Base-by-base conservation (phyloP, 2,888 invertebrate species). In the Zygogramma bicolorata region DNA sequence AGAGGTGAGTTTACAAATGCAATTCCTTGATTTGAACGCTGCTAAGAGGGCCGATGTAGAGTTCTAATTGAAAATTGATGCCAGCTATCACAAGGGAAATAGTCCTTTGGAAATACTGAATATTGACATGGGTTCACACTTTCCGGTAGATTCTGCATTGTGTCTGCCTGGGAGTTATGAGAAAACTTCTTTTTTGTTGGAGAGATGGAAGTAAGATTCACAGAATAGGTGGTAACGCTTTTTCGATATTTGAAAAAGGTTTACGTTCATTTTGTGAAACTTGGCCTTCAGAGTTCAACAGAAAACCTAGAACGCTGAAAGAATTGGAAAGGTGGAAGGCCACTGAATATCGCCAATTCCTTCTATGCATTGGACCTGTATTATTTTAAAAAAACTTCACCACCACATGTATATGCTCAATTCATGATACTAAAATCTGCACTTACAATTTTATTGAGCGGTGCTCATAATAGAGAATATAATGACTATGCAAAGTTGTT, bases 251-350 rank as follows among this genome's bases (percentile, higher is more conserved):
- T 7, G 46, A 46, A 46, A 7, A 46, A 15, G 18, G 6, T 46
- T 7, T 18, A 15, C 7, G 5, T 46, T 46, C 8, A 20, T 7
- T 18, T 46, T 8, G 15, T 46, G 8, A 20, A 34, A 34, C 13
- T 62, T 77, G 77, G 77, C 82, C 82, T 13, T 20, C n/a, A 59
- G 79, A 81, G 31, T 79, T 82, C 40, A 74, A 70, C 15, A 66
- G 81, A 38, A 81, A 80, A 70, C 76, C 80, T 25, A 66, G 81
- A 70, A 61, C 72, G n/a, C 34, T 80, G 15, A 49, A 22, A 18
- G 76, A 79, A 57, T 34, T 79, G 27, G 76, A 79, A 68, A 38
- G 40, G 10, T 80, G 77, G 77, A 79, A 79, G 65, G 79, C 79
- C 8, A 80, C 76, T 22, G 80, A 81, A 74, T 74, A 76, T 27